Percentiles rank a stretch among this genome's conserved stretches.
Conservation (phyloP, 2,888 invertebrate genomes). For the Schrankia costaestrigalis region DNA sequence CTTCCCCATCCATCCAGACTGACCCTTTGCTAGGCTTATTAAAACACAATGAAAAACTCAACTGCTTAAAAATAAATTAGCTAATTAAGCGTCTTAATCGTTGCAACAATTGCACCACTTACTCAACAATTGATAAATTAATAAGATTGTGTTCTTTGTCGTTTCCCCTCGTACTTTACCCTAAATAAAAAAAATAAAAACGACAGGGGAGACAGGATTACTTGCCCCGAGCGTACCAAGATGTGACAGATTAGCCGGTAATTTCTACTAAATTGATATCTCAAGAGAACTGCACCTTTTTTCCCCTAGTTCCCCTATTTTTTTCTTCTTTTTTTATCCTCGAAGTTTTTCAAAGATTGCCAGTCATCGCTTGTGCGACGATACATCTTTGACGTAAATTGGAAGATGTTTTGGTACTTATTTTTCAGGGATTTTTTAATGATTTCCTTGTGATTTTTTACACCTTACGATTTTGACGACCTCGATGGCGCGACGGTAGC, state of each 20-base stretch:
- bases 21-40: too few species aligned
- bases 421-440: too few species aligned
- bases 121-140: constrained; percentile 68
- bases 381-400: constrained; percentile 56
- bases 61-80: constrained; percentile 13
- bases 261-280: constrained; percentile 78
- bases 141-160: constrained; percentile 59
- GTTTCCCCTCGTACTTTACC: constrained; percentile 41
- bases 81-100: constrained; percentile 18
- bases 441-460: too few species aligned
- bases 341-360: constrained; percentile 59
- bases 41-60: too few species aligned
- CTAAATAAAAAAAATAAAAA: constrained; percentile 46
- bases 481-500: too few species aligned
- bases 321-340: constrained; percentile 33
- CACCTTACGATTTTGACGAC: too few species aligned
- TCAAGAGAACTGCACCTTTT: constrained; percentile 57
- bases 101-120: constrained; percentile 34
- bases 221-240: constrained; percentile 60
- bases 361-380: constrained; percentile 55
- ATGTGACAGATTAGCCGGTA: constrained; percentile 79
- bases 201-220: constrained; percentile 67
- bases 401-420: constrained; percentile 20
- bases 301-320: constrained; percentile 35
- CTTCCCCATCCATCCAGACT: too few species aligned